A percentile compares a stretch with the other conserved stretches of the same genome.
Conservation (phyloP, 2,113 vertebrate species). For the Brachionichthys hirsutus region DNA sequence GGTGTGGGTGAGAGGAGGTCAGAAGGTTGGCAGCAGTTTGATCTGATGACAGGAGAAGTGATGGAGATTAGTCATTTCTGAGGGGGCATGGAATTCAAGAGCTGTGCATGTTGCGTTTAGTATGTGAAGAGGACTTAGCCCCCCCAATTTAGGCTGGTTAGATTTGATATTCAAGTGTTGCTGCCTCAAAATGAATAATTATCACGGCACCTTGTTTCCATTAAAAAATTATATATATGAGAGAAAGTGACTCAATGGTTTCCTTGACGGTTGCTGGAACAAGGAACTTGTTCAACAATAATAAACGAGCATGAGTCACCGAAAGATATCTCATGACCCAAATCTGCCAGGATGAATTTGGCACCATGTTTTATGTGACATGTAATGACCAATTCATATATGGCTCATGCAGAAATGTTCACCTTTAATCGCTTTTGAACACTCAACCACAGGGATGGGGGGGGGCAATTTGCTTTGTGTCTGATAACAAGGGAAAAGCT, state of each 20-base stretch:
- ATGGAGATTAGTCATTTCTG: slow-evolving; percentile 43
- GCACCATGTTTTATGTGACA: background rate
- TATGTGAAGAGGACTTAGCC: slow-evolving; percentile 6
- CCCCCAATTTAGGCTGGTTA: background rate
- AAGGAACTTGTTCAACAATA: background rate
- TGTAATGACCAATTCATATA: background rate
- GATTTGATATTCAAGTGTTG: slow-evolving; percentile 7
- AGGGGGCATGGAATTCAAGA: slow-evolving; percentile 10
- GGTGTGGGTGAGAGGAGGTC: slow-evolving; percentile 39
- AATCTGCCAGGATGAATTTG: background rate
- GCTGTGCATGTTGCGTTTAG: slow-evolving; percentile 8
- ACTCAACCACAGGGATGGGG: background rate
- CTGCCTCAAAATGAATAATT: slow-evolving; percentile 6
- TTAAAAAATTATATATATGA: background rate
- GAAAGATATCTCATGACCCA: background rate
- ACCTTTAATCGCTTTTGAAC: background rate
- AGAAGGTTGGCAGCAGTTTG: slow-evolving; percentile 39
- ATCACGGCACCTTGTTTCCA: background rate
- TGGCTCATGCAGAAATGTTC: background rate
- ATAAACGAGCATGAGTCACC: background rate
- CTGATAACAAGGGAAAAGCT: background rate
- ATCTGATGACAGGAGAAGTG: slow-evolving; percentile 27
- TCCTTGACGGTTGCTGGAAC: background rate
- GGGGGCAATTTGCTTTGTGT: background rate
- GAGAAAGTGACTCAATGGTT: slow-evolving; percentile 1